Conservation (phyloP, 2,797 vertebrate genomes). For the Falco peregrinus region DNA sequence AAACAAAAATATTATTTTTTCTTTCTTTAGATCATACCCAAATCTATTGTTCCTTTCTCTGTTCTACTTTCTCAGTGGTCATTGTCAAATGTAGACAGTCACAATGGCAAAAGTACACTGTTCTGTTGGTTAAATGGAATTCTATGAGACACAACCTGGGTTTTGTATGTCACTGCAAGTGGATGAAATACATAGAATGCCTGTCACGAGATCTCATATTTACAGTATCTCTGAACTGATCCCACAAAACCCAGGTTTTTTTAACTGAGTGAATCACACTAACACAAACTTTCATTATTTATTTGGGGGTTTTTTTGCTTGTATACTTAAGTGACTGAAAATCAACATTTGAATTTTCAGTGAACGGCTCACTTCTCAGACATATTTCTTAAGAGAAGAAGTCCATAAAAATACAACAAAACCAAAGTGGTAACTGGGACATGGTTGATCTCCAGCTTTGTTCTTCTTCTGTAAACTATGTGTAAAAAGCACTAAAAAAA, state of each 20-base stretch:
- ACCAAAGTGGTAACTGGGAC: not conserved
- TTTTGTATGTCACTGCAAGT: not conserved
- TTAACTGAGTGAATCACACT: constrained; percentile 17
- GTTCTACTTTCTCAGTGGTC: not conserved
- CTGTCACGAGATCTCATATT: constrained; percentile 10
- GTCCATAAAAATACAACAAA: not conserved
- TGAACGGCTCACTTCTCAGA: not conserved
- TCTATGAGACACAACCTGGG: not conserved
- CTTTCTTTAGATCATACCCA: not conserved
- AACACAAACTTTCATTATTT: not conserved
- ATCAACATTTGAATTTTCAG: not conserved
- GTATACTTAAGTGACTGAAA: not conserved
- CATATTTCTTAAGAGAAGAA: not conserved
- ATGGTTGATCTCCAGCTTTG: not conserved
- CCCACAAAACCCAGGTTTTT: constrained; percentile 24
- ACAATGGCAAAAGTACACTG: not conserved
- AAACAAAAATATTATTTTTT: not conserved
- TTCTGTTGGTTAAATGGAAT: not conserved
- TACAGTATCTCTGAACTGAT: constrained; percentile 14
- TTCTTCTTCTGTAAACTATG: not conserved
- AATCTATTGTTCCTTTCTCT: not conserved
- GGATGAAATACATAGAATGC: constrained; percentile 30
- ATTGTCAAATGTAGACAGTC: not conserved
- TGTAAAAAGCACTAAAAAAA: not conserved
- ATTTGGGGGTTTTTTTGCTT: not conserved